These are phyloP conservation scores for Hyla sarda DNA, from an alignment of 2,113 vertebrate species.

Conservation along the genomic window DNA sequence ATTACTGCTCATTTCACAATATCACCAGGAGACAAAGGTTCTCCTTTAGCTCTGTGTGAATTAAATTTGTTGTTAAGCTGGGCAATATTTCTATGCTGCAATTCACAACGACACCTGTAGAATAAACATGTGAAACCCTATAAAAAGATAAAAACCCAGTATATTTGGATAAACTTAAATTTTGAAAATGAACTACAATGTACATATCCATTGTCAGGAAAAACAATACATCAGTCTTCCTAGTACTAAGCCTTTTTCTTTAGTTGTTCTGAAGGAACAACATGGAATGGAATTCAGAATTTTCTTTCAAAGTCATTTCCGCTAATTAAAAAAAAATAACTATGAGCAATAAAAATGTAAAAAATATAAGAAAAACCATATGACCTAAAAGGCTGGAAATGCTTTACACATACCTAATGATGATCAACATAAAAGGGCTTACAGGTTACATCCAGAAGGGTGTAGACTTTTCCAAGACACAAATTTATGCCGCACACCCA, in stretches of 20 bases:
- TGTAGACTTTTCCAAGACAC: conserved; percentile 25
- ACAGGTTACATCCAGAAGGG: conserved; percentile 10
- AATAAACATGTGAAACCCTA: too few relatives aligned
- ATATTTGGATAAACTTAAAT: too few relatives aligned
- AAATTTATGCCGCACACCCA: conserved; percentile 35
- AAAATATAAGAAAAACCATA: background rate
- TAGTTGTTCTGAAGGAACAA: background rate
- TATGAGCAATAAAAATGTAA: background rate
- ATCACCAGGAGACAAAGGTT: too few relatives aligned
- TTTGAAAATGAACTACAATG: too few relatives aligned
- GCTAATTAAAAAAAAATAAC: background rate
- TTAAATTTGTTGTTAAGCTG: too few relatives aligned
- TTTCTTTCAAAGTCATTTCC: background rate
- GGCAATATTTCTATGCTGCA: too few relatives aligned
- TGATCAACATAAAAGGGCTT: background rate
- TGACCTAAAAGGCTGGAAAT: background rate
- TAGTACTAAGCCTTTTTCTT: background rate
- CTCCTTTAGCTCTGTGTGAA: too few relatives aligned
- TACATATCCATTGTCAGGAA: too few relatives aligned
- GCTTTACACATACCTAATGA: background rate
- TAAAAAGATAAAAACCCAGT: too few relatives aligned
- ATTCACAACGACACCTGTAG: too few relatives aligned
- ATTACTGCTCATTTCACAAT: too few relatives aligned
- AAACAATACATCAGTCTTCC: background rate
- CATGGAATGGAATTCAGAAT: background rate